Percentiles rank a stretch among this genome's conserved stretches.
phyloP scores from a whole-genome alignment of 2,888 invertebrate species.

The Mesopsocus fuscifrons region DNA sequence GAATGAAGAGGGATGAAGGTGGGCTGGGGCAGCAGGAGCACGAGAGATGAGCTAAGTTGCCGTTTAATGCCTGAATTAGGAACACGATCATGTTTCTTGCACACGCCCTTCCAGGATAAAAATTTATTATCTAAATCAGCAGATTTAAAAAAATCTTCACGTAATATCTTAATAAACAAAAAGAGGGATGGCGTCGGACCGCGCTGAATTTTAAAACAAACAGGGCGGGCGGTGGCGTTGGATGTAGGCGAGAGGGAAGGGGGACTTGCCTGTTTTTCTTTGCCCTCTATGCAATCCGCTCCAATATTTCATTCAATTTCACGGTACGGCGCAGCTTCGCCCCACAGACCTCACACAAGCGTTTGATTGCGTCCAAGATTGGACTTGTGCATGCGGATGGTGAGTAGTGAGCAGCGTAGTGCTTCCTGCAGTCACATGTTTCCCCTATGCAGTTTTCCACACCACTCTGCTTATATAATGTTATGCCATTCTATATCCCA shows the following conservation, averaged over 20 bases:
- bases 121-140: background rate
- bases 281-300: background rate
- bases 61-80: background rate
- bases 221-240: background rate
- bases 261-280: background rate
- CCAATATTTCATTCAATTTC: background rate
- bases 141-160: slow-evolving; percentile 9
- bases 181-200: slow-evolving; percentile 6
- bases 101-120: background rate
- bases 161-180: slow-evolving; percentile 9
- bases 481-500: too few relatives aligned
- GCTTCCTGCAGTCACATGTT: too few relatives aligned
- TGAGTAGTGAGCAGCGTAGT: too few relatives aligned
- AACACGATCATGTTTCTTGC: background rate
- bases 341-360: background rate
- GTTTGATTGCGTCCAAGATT: background rate
- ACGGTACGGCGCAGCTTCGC: background rate
- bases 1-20: too few relatives aligned
- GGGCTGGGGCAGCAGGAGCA: too few relatives aligned
- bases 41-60: too few relatives aligned
- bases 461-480: too few relatives aligned
- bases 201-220: slow-evolving; percentile 9
- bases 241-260: background rate
- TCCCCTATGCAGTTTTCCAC: too few relatives aligned
- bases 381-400: too few relatives aligned